Conservation (phyloP, 2,888 invertebrate genomes). For the Thereva nobilitata region DNA sequence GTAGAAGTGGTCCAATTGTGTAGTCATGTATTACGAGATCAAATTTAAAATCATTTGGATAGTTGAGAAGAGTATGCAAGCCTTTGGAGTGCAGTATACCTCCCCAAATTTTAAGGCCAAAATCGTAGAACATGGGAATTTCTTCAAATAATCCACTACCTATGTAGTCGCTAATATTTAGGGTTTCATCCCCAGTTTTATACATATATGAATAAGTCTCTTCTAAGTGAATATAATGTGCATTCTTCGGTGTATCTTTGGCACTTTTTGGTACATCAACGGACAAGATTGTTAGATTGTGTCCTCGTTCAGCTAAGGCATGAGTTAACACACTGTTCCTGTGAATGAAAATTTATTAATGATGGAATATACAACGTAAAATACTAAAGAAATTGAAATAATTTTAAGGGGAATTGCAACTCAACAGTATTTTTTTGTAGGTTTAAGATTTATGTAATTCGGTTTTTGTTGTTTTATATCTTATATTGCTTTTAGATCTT, state of each 20-base stretch:
- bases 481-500: no score
- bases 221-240: conserved; percentile 42
- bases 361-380: no score
- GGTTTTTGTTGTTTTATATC: no score
- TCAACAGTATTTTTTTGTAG: no score
- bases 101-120: conserved; percentile 36
- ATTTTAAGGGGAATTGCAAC: background rate
- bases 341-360: background rate
- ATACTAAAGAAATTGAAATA: background rate
- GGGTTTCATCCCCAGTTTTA: conserved; percentile 5
- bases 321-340: conserved; percentile 40
- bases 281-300: conserved; percentile 43
- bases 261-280: conserved; percentile 30
- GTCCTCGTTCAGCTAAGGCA: conserved; percentile 39
- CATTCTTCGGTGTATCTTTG: conserved; percentile 30
- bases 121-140: conserved; percentile 35
- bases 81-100: conserved; percentile 45
- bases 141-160: conserved; percentile 9
- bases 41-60: conserved; percentile 49
- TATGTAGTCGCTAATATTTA: background rate
- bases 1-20: conserved; percentile 45
- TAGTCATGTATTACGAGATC: conserved; percentile 50
- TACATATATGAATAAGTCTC: conserved; percentile 21
- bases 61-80: conserved; percentile 45
- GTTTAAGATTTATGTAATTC: no score